Evolutionary conservation across 2,797 vertebrate genomes (phyloP).

Genomic region (Petrocephalus schoutedeni): DNA sequence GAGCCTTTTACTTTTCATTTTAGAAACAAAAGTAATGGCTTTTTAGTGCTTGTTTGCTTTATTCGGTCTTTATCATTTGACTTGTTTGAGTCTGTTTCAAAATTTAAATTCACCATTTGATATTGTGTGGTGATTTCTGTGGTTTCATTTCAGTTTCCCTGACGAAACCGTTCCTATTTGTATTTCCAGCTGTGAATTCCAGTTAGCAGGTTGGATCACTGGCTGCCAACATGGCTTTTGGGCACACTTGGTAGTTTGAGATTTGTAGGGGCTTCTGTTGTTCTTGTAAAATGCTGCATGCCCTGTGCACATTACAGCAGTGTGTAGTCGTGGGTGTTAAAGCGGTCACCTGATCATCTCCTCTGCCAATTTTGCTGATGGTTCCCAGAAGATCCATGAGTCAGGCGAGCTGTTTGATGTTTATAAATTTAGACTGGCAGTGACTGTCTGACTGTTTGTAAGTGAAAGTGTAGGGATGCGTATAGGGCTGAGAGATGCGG

Average conservation of each 20-base stretch:
- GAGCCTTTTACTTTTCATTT: background rate
- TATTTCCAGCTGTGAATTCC: background rate
- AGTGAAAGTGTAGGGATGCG: background rate
- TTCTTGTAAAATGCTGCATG: background rate
- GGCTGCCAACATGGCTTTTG: background rate
- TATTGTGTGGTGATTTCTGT: background rate
- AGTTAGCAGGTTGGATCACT: background rate
- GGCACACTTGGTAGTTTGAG: background rate
- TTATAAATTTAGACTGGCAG: slow-evolving; percentile 1
- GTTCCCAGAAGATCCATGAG: slow-evolving; percentile 1
- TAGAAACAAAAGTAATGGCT: background rate
- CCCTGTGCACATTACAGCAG: background rate
- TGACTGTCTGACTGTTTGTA: background rate
- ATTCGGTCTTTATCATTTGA: background rate
- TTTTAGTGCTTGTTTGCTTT: background rate
- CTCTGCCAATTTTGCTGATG: background rate
- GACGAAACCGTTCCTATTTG: background rate
- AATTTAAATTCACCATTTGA: background rate
- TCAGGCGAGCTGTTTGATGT: background rate
- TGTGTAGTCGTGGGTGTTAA: background rate
- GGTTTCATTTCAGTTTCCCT: background rate
- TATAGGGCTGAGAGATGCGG: background rate
- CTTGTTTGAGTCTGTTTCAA: background rate
- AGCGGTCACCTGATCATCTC: background rate
- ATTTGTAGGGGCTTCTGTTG: background rate